Evolutionary conservation across 2,888 invertebrate genomes (phyloP), one percentile per base, ranked within the genome.

Genomic region (Hipparchia sbordonii): DNA sequence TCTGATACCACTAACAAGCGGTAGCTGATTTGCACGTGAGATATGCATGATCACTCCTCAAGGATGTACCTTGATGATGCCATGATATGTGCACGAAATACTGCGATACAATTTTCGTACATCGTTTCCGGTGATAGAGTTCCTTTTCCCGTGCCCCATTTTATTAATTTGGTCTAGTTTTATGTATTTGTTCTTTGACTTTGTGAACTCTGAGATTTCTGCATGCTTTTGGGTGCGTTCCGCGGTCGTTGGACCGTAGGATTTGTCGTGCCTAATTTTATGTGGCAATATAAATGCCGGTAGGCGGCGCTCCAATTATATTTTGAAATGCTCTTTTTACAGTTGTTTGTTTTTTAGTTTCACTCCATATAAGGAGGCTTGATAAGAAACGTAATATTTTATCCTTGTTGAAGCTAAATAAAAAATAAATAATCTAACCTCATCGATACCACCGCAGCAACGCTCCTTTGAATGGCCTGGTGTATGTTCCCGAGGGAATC

Each of bases 1-100:
- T 89, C 89, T 79, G 89, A 90, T 89, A 89, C 71, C 79, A 79
- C 88, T 90, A 90, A 90, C 90, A 89, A 90, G 89, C 88, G 78
- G 90, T 88, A 89, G 90, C 89, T 78, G 89, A 89, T 89, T 77
- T 72, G 82, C 79, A 84, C 89, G 89, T 89, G 90, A 77, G 88
- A 89, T 89, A 83, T 71, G 75, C 74, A 61, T 65, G 76, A 77
- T 79, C 78, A 78, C 77, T 75, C 72, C 74, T 75, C 77, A 74
- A 77, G 80, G 77, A 78, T 78, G 73, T 71, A 63, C 45, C 52
- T 56, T 62, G 56, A 65, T 69, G 63, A 65, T 45, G 51, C 33
- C 59, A 52, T 54, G 60, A 59, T 52, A 52, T 23, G 66, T 70
- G 33, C 56, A 60, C 46, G 39, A 70, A 67, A 71, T 70, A 10